Evolutionary conservation across 2,888 invertebrate species (phyloP), one percentile per base, ranked within the genome.

Genomic region (Pharmacophagus antenor): DNA sequence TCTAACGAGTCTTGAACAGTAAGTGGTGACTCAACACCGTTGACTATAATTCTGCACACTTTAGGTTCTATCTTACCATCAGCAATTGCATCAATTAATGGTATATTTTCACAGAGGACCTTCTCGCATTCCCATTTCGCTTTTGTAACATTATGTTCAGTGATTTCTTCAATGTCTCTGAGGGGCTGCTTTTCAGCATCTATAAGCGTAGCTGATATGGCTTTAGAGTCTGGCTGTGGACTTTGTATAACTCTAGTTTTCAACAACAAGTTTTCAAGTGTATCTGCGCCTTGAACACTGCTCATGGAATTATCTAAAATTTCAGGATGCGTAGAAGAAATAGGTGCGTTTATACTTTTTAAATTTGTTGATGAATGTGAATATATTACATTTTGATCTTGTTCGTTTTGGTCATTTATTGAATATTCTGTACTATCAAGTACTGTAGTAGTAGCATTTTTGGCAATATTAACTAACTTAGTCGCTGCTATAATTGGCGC

Each of bases 401-500:
- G 62, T 56, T 42, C n/a, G n/a, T 62, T 47, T 44, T 63, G 44
- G 4, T 60, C 22, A 18, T 63, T 59, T 17, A 62, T 17, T 2
- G 5, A 21, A 21, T 47, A 15, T 20, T 20, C 42, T 4, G 49
- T 49, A 46, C 41, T 52, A 44, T 21, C 15, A 47, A 52, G 48
- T 17, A 48, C 25, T 23, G 17, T 21, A 42, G 89, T 84, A 31
- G 17, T 21, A 42, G 89, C 84, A 57, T 69, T 85, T 66, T 92
- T 92, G 0, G 95, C 92, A 0, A 93, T 91, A 72, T 94, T 93
- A 47, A 94, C 89, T 1, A 94, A 92, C 67, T 94, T 93, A 56
- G 94, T 92, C 10, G 93, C 93, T 3, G 94, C 95, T 21, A 94
- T 91, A 48, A 96, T 83, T 6, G 96, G 96, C 2, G 95, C 94